Base-by-base conservation (phyloP, 2,113 vertebrate genomes). In the Misgurnus mizolepis region DNA sequence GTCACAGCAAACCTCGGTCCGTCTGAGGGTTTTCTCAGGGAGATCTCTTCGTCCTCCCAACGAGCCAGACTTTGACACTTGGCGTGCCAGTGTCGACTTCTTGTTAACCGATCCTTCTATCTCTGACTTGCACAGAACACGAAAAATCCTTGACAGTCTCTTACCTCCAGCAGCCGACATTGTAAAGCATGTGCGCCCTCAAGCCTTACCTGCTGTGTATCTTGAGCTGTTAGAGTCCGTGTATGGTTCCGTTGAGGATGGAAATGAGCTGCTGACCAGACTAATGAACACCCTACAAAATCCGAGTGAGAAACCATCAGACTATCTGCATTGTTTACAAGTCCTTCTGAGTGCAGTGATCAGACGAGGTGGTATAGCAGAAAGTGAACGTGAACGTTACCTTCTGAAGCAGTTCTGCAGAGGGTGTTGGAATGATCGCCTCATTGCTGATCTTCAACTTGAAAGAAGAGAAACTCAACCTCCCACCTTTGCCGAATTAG, bases 21-120 rank as follows among this genome's bases (percentile, higher is more conserved):
- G 45, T 17, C 58, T 77, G 6, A 41, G 55, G 18, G 15, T 67
- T 22, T 82, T 77, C n/a, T 82, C 80, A 64, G 74, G 80, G 1
- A 82, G 69, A 39, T 55, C 5, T 76, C 80, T 65, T 50, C 34
- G 10, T 7, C 61, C 69, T 18, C 8, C 40, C 10, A 56, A 41
- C 15, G 45, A 80, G 56, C 45, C 61, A 34, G 78, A 79, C 2
- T 72, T 47, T 12, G 41, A 71, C 43, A 71, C 78, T 8, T 80
- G 78, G 72, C 55, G 9, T 58, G 64, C 64, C 12, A 66, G 72
- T 47, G 72, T 81, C 5, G 80, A 71, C 1, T 39, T 76, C 40
- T n/a, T 81, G 40, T 40, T 60, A 10, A 67, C 18, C 40, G 64
- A 68, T 61, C 72, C 64, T 15, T 47, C 47, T 22, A 68, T 80